Base-by-base conservation (phyloP, 53 echinoderm and acorn worm genomes). In the Pentamera pediparva region DNA sequence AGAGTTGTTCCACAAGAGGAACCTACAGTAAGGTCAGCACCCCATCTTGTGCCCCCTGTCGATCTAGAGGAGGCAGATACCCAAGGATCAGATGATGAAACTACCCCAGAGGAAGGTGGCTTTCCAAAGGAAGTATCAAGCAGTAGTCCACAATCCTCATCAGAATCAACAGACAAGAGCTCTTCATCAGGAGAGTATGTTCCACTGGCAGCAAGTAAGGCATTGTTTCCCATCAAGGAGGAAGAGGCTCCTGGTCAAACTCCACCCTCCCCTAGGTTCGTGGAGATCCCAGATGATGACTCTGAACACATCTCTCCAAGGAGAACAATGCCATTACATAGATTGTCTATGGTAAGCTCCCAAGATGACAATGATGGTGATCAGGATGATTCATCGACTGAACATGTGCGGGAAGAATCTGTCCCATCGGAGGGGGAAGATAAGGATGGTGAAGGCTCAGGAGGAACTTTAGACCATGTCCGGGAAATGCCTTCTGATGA, bases 121-220 rank as follows among this genome's bases (percentile, higher is more conserved):
- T 53, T 35, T 30, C 35, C 64, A 22, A 75, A 52, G 2, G 59
- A 57, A 54, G 32, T 34, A 15, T 37, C 33, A 38, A 31, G n/a
- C n/a, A n/a, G n/a, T n/a, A n/a, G 32, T 35, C 19, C 26, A 21
- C 36, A 33, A 65, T 54, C 65, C 39, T 64, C n/a, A n/a, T n/a
- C 74, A 36, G 63, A 58, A 18, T 43, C 24, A 15, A 24, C 59
- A 4, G 35, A 55, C 37, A 48, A 77, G 37, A 59, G 70, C 32
- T 60, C 67, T 25, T 67, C 67, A 41, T 40, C 67, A 27, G 67
- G 67, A 43, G 67, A 67, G 29, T 47, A 67, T 47, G 45, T 43
- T 11, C 58, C 58, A 29, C 25, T 54, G 54, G 67, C 26, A 8
- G 30, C 39, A 29, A 41, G 18, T 9, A 20, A 40, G 30, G 67